Evolutionary conservation across 2,797 vertebrate species (phyloP).

Genomic region (Rousettus madagascariensis): DNA sequence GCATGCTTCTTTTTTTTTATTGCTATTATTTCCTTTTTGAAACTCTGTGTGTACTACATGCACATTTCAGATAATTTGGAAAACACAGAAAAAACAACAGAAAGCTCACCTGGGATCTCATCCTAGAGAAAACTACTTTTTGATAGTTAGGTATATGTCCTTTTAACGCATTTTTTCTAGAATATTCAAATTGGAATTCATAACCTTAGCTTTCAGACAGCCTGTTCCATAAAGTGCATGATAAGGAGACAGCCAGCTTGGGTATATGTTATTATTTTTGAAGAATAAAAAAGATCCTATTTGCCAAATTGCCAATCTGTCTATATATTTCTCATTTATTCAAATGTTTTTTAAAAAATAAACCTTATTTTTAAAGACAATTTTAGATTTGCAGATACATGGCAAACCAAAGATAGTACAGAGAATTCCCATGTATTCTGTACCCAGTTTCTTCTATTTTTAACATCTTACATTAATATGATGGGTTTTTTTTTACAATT

Average conservation of each 20-base stretch:
- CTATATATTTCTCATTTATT: background rate
- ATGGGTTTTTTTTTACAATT: background rate
- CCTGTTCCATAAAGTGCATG: background rate
- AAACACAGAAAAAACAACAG: constrained; percentile 1
- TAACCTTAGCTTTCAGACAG: background rate
- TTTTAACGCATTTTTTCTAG: background rate
- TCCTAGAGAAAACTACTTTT: background rate
- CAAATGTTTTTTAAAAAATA: background rate
- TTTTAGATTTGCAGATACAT: constrained; percentile 19
- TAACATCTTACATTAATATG: background rate
- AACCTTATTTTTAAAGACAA: background rate
- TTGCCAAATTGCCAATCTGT: background rate
- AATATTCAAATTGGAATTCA: constrained; percentile 5
- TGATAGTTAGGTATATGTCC: background rate
- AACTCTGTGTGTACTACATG: background rate
- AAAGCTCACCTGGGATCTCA: background rate
- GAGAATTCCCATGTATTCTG: background rate
- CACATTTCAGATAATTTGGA: background rate
- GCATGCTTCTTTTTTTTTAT: constrained; percentile 1
- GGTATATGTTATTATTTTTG: background rate
- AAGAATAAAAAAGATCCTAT: background rate
- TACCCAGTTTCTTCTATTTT: background rate
- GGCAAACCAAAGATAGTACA: background rate
- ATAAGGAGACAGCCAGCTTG: background rate
- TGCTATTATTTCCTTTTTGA: background rate